A percentile compares a stretch with the other conserved stretches of the same genome.
Conservation (phyloP, 2,113 vertebrate genomes). For the Eidolon helvum region DNA sequence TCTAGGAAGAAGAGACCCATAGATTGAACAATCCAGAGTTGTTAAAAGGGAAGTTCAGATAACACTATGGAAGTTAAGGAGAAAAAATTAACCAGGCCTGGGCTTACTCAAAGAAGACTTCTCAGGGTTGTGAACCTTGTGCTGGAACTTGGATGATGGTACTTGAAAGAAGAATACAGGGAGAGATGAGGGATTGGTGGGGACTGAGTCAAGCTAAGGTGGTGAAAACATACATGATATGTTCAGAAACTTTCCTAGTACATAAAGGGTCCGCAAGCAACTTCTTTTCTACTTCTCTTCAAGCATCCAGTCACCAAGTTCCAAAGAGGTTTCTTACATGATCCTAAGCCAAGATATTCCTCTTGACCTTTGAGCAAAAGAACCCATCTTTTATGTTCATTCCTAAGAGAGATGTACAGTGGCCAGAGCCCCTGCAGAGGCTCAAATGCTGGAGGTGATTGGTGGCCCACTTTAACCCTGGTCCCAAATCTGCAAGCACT, state of each 20-base stretch:
- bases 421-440: not conserved
- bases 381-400: not conserved
- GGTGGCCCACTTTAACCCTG: not conserved
- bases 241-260: not conserved
- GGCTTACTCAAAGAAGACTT: not conserved
- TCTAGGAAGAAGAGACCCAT: not conserved
- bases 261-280: not conserved
- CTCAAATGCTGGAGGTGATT: not conserved
- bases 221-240: not conserved
- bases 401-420: not conserved
- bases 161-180: not conserved
- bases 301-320: not conserved
- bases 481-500: not conserved
- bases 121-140: not conserved
- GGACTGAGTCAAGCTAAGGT: not conserved
- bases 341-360: not conserved
- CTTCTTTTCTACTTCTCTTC: not conserved
- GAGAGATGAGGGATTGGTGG: not conserved
- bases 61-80: not conserved
- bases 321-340: not conserved
- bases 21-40: not conserved
- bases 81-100: not conserved
- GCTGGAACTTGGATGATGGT: not conserved
- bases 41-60: not conserved
- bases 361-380: not conserved